phyloP scores from a whole-genome alignment of 2,797 vertebrate species.

The Pogonophryne albipinna region DNA sequence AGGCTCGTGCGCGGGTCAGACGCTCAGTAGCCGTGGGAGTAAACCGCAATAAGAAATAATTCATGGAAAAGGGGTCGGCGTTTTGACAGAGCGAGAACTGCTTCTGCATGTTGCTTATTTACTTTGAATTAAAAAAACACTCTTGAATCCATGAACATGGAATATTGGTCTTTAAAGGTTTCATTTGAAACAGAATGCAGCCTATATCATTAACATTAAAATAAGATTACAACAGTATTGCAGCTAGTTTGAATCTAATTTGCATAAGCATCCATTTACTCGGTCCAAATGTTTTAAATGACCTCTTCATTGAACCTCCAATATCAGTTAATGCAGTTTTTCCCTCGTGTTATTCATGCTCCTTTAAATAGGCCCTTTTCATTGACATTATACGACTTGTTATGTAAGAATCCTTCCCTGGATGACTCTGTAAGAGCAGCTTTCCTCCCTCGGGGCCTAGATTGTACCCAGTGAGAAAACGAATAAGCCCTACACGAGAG shows the following conservation, averaged over 20 bases:
- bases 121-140: neutral
- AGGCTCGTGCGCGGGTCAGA: conserved; percentile 69
- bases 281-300: conserved; percentile 3
- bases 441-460: conserved; percentile 69
- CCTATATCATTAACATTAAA: neutral
- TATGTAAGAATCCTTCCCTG: conserved; percentile 79
- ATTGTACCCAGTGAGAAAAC: conserved; percentile 77
- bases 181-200: conserved; percentile 16
- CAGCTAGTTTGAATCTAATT: neutral
- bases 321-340: conserved; percentile 27
- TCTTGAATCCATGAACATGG: neutral
- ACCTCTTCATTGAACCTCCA: neutral
- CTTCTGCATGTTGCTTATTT: conserved; percentile 26
- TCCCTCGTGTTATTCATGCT: conserved; percentile 54
- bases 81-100: conserved; percentile 29
- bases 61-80: conserved; percentile 70
- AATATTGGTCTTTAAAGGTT: conserved; percentile 5
- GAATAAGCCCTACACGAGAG: conserved; percentile 54
- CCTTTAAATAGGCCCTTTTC: conserved; percentile 68
- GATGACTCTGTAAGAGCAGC: conserved; percentile 71
- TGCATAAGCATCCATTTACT: neutral
- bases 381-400: conserved; percentile 80
- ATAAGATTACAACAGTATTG: neutral
- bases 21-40: conserved; percentile 73
- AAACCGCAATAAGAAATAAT: conserved; percentile 79